Evolutionary conservation across 2,113 vertebrate species (phyloP).

Genomic region (Gymnogyps californianus): DNA sequence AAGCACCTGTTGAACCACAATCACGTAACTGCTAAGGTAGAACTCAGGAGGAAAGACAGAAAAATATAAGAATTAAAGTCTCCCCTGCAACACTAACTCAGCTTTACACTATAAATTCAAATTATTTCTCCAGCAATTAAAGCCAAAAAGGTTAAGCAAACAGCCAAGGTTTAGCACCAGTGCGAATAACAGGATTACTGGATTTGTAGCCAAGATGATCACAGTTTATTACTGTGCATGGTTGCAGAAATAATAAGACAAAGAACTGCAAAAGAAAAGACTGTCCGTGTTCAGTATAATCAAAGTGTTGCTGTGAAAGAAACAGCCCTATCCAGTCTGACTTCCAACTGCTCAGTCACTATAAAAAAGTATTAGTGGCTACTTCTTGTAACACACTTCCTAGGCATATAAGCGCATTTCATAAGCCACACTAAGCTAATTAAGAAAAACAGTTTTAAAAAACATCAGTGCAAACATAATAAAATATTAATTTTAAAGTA

Average conservation of each 20-base stretch:
- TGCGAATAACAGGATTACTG: not conserved
- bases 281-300: not conserved
- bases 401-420: not conserved
- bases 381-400: not conserved
- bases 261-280: not conserved
- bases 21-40: not conserved
- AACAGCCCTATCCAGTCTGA: not conserved
- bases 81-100: not conserved
- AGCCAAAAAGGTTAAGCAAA: not conserved
- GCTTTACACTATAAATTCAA: not conserved
- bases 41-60: not conserved
- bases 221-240: not conserved
- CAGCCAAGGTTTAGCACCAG: not conserved
- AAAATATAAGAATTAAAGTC: rapidly evolving
- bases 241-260: not conserved
- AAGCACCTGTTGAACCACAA: not conserved
- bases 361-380: rapidly evolving
- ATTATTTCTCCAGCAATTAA: not conserved
- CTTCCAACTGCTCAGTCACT: not conserved
- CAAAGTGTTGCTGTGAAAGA: not conserved
- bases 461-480: rapidly evolving
- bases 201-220: not conserved
- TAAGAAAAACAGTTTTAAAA: not conserved
- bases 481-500: not conserved
- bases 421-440: not conserved